Evolutionary conservation across 2,888 invertebrate species (phyloP), one percentile per base, ranked within the genome.

Genomic region (Acronicta alni): DNA sequence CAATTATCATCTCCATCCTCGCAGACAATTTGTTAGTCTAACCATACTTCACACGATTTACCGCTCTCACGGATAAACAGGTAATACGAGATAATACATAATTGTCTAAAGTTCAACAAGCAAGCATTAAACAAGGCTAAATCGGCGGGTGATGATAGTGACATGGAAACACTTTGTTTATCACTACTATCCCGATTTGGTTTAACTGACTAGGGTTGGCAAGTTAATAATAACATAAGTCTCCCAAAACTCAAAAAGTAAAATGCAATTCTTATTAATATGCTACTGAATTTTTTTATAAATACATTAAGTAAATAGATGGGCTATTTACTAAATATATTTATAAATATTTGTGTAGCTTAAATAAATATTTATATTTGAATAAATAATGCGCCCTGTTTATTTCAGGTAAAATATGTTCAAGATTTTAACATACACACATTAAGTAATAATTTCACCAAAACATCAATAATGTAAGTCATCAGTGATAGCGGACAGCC

Each of bases 131-230:
- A 72, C 53, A 54, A 43, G 44, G 51, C 16, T 61, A 67, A 65
- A 58, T 70, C 46, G 52, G 71, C 84, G 83, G 82, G 85, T 81
- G 81, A 82, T 72, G 66, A 69, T 65, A 68, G 72, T 75, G 79
- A 82, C 79, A 81, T 71, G 69, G 74, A 81, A 80, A 80, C 80
- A 82, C 81, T 84, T 85, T 81, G 82, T 83, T 72, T 87, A 83
- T 80, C 75, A 77, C 72, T 77, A 79, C 81, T 84, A 84, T 82
- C 80, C 82, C 58, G 67, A 83, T 83, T 84, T 79, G 72, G 79
- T 68, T 45, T 55, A 54, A 41, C 42, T 46, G 12, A 5, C 15
- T 77, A 84, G 84, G 85, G 84, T 57, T 82, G 78, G 10, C 52
- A 14, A 20, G 14, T 41, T n/a, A n/a, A 30, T n/a, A 35, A n/a